A percentile compares a stretch with the other conserved stretches of the same genome.
Conservation (phyloP, 35 echinoderm and acorn worm genomes). For the Chiridota heheva region DNA sequence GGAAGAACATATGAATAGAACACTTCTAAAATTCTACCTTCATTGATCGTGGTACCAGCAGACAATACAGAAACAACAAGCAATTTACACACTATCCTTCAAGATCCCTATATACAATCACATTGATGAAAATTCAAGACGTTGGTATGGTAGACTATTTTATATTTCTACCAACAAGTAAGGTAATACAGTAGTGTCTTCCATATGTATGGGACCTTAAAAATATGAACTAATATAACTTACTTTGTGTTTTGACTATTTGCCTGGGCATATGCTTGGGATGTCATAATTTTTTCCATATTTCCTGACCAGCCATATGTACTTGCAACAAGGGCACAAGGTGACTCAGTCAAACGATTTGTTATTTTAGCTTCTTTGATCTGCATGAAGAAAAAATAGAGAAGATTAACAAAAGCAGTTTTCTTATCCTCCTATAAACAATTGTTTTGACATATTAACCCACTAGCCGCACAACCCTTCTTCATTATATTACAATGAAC, state of each 20-base stretch:
- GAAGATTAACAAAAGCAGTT: no score
- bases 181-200: conserved; percentile 13
- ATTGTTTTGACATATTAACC: not conserved
- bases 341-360: conserved; percentile 77
- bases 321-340: conserved; percentile 91
- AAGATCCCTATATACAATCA: no score
- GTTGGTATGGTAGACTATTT: no score
- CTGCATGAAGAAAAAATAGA: conserved; percentile 29
- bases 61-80: no score
- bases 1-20: not conserved
- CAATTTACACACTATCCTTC: no score
- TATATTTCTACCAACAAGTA: no score
- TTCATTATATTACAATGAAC: not conserved
- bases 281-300: conserved; percentile 98
- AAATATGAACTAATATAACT: not conserved
- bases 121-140: no score
- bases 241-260: conserved; percentile 77
- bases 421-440: not conserved
- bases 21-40: no score
- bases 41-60: no score
- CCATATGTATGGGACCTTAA: not conserved
- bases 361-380: conserved; percentile 96
- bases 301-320: conserved; percentile 99
- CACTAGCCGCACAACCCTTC: not conserved
- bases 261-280: conserved; percentile 93